Base-by-base conservation (phyloP, 1,140 invertebrate species). In the Aphelenchoides besseyi region DNA sequence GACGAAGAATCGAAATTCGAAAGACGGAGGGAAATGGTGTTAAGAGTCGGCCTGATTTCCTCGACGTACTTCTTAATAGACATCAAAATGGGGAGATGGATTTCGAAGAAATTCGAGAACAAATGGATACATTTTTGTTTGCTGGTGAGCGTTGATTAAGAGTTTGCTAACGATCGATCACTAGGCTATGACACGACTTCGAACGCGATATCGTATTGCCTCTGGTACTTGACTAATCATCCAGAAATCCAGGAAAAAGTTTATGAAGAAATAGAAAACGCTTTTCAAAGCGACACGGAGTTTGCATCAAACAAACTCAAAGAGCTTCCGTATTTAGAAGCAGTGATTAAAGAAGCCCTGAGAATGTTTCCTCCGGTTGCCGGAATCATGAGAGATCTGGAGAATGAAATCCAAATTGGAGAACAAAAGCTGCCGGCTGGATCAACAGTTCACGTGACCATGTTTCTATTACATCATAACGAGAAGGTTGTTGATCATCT, bases 221-320 rank as follows among this genome's bases (percentile, higher is more conserved):
- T 78, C 9, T 75, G 74, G 74, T 74, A 52, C 23, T 57, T 75
- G 23, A 76, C 76, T 18, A 53, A 32, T 23, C 69, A 75, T 66
- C 76, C 76, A 8, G 36, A 69, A 8, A 48, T 77, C 26, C 74
- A 75, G 53, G 29, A 79, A 29, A 36, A 53, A 29, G n/a, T 79
- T 1, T 73, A 79, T 36, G 68, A 32, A 32, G 74, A 75, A 41
- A 32, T 75, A n/a, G 28, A 33, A 1, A 52, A 72, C n/a, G 23
- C 75, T 30, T 69, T 79, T 9, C 28, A 18, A 35, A 48, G 29
- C 3, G 33, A 29, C 2, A 29, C 28, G 2, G 55, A 59, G 5
- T 12, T 69, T 29, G 3, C 8, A 3, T 53, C 62, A n/a, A 30
- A 72, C 35, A 26, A 72, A 8, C 8, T 23, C 3, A 73, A 72